Evolutionary conservation across 2,797 vertebrate genomes (phyloP).

Genomic region (Eremophila alpestris): DNA sequence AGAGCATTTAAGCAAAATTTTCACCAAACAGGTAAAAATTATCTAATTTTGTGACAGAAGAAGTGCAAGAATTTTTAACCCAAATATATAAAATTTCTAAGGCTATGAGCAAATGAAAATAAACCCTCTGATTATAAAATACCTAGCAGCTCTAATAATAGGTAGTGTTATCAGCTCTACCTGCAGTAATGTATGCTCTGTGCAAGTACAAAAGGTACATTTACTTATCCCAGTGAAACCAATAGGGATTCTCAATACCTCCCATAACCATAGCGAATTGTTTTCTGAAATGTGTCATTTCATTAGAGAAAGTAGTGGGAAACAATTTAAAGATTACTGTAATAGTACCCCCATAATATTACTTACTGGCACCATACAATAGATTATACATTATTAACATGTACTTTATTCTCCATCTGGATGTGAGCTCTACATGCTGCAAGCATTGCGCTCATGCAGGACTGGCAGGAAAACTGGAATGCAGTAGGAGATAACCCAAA

Average conservation of each 20-base stretch:
- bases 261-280: not conserved
- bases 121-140: not conserved
- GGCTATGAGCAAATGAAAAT: not conserved
- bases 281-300: conserved; percentile 32
- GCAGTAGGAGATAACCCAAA: not conserved
- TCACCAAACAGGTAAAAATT: not conserved
- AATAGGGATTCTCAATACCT: conserved; percentile 2
- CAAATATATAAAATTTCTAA: not conserved
- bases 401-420: not conserved
- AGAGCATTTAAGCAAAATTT: not conserved
- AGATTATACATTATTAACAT: not conserved
- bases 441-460: not conserved
- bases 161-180: not conserved
- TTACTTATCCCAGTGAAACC: not conserved
- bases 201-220: not conserved
- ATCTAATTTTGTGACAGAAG: not conserved
- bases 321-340: conserved; percentile 28
- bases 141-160: not conserved
- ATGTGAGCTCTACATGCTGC: not conserved
- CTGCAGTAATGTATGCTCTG: not conserved
- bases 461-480: not conserved
- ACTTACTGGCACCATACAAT: not conserved
- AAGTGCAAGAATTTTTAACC: not conserved
- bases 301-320: conserved; percentile 1
- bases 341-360: not conserved